Evolutionary conservation across 2,797 vertebrate species (phyloP).

Genomic region (Catostomus latipinnis): DNA sequence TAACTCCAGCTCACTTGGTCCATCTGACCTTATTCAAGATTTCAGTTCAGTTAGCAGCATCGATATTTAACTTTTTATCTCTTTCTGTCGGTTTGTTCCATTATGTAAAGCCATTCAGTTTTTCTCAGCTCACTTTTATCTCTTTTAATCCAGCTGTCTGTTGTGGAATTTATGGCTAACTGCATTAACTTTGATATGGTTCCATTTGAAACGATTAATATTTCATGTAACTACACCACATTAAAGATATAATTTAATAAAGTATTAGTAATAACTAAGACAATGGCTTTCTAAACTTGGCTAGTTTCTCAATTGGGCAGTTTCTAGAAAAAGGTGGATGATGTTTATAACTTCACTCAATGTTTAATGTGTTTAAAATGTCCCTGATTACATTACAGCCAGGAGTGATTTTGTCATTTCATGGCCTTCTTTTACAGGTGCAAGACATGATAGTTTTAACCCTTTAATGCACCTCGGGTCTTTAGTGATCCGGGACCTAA

Average conservation of each 20-base stretch:
- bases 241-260: conserved; percentile 19
- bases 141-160: conserved; percentile 10
- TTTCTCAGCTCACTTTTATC: conserved; percentile 22
- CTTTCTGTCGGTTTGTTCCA: conserved; percentile 15
- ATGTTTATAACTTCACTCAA: conserved; percentile 21
- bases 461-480: no score
- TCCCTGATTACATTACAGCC: not conserved
- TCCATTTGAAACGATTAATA: conserved; percentile 35
- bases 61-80: conserved; percentile 20
- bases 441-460: not conserved
- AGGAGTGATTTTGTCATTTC: conserved; percentile 1
- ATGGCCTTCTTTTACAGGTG: not conserved
- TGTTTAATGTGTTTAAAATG: not conserved
- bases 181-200: conserved; percentile 6
- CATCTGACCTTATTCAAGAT: not conserved
- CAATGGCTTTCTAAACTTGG: conserved; percentile 34
- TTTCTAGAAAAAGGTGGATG: conserved; percentile 12
- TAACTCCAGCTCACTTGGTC: not conserved
- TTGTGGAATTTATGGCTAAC: conserved; percentile 24
- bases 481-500: no score
- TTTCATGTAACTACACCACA: conserved; percentile 32
- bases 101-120: conserved; percentile 13
- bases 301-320: not conserved
- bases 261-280: conserved; percentile 29
- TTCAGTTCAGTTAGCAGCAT: not conserved